Conservation (phyloP, 2,113 vertebrate species). For the Buteo buteo region DNA sequence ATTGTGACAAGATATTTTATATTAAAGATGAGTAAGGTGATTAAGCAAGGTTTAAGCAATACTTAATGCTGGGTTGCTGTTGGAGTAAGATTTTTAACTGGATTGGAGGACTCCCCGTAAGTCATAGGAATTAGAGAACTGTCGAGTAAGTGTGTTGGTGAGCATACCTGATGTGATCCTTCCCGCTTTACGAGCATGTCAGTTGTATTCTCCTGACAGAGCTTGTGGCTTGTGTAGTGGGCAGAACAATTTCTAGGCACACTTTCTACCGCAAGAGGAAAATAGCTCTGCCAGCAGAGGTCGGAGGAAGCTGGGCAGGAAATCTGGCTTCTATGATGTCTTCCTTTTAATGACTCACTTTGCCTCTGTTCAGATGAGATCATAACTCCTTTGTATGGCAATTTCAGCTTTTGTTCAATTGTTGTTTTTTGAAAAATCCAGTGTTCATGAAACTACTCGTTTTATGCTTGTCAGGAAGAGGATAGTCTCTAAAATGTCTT, state of each 20-base stretch:
- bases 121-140: not conserved
- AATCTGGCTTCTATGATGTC: conserved; percentile 7
- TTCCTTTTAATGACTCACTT: conserved; percentile 32
- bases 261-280: not conserved
- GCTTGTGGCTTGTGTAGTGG: not conserved
- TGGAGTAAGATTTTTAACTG: not conserved
- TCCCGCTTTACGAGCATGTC: not conserved
- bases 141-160: not conserved
- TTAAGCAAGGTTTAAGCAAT: not conserved
- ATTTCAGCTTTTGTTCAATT: not conserved
- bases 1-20: not conserved
- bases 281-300: not conserved
- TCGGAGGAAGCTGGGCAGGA: conserved; percentile 23
- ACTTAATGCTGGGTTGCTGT: not conserved
- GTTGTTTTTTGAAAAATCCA: not conserved
- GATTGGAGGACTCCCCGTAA: not conserved
- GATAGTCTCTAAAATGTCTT: not conserved
- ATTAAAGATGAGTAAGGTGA: not conserved
- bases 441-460: not conserved
- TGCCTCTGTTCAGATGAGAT: not conserved
- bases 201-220: not conserved
- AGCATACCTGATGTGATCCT: not conserved
- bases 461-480: not conserved
- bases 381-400: not conserved
- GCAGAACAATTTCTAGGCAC: not conserved